Base-by-base conservation (phyloP, 1,140 invertebrate genomes). In the Drosophila sp. region DNA sequence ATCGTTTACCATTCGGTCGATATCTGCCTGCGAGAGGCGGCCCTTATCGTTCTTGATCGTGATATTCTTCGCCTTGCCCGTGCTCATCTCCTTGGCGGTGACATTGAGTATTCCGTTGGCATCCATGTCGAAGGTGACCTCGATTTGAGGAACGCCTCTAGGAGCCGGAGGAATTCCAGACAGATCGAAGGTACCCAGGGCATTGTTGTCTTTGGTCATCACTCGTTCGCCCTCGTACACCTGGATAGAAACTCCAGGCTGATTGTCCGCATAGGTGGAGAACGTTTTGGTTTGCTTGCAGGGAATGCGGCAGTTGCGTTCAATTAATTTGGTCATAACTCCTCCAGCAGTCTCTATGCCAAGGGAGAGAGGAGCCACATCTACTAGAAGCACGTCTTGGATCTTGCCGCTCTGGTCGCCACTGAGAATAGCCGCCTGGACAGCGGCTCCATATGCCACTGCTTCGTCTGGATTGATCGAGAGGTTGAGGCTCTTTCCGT, bases 1-100 rank as follows among this genome's bases (percentile, higher is more conserved):
- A 63, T 90, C 86, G 70, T 73, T 79, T 4, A 90, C 83, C 86
- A 90, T 90, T 66, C 86, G 80, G 65, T 97, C 96, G 80, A 97
- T 97, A 72, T 97, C 96, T 29, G 96, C 95, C 83, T 97, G 96
- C 7, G 94, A 94, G 3, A 97, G 92, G 63, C 97, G 93, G 40
- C 96, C 96, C 86, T 97, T 97, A 90, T 97, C 96, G 86, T 97
- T 97, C 33, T 95, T 96, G 70, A 97, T 97, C 11, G 95, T 96
- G 76, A 97, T 97, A 85, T 97, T 96, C 93, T 94, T 64, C 92
- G 93, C 50, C 94, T 92, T 93, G 3, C 93, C 93, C 0, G 93
- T 94, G 60, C 93, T 93, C 67, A 92, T 93, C 77, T 95, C 94
- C 66, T 93, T 93, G 25, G 94, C 94, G 0, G 94, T 93, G 5